phyloP scores from a whole-genome alignment of 2,797 vertebrate genomes.

The Furcifer pardalis region DNA sequence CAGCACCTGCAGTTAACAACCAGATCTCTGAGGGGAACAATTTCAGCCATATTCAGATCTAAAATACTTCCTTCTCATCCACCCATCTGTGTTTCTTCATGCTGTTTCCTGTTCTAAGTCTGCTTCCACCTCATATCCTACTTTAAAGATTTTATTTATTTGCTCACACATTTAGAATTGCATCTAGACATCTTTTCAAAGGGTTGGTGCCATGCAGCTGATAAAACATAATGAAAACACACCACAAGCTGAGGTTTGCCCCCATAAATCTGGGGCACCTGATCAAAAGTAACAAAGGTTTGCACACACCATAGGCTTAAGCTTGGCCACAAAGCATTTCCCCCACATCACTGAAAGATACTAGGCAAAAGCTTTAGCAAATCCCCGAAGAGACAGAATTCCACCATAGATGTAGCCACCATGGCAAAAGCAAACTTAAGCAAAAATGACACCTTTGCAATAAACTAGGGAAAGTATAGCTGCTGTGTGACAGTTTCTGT shows the following conservation, averaged over 20 bases:
- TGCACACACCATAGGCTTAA: not conserved
- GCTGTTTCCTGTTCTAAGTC: not conserved
- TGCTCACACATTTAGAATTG: not conserved
- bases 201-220: not conserved
- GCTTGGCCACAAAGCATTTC: not conserved
- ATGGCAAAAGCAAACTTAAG: not conserved
- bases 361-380: not conserved
- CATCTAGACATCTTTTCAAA: not conserved
- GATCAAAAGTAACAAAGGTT: not conserved
- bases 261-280: not conserved
- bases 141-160: not conserved
- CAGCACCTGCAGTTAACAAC: not conserved
- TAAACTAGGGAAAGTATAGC: too few relatives aligned
- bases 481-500: too few relatives aligned
- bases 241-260: not conserved
- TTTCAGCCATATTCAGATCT: not conserved
- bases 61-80: not conserved
- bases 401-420: not conserved
- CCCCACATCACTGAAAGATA: not conserved
- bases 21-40: not conserved
- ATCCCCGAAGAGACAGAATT: not conserved
- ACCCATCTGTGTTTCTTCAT: not conserved
- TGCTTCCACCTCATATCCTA: constrained; percentile 32
- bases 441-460: too few relatives aligned
- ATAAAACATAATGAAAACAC: not conserved